phyloP scores from a whole-genome alignment of 2,797 vertebrate species.

The Cryptoblepharus egeriae region DNA sequence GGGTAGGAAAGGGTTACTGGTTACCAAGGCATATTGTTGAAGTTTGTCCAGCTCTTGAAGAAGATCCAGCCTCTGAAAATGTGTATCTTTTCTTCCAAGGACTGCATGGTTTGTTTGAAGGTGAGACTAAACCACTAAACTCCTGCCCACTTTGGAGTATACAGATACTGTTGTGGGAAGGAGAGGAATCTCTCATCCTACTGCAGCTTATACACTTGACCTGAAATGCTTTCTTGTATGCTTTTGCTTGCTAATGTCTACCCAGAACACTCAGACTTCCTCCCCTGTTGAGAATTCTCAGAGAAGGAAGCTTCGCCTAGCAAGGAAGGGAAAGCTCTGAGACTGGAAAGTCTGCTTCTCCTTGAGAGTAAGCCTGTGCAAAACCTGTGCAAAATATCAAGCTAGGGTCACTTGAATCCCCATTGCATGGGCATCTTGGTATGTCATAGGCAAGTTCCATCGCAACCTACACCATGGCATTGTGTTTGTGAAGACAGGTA shows the following conservation, averaged over 20 bases:
- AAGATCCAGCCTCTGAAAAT: not conserved
- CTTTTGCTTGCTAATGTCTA: not conserved
- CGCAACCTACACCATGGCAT: not conserved
- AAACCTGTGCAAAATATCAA: not conserved
- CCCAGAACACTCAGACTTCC: not conserved
- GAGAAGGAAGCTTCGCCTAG: not conserved
- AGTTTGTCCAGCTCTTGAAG: not conserved
- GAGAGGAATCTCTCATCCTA: too few species aligned
- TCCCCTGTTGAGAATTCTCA: not conserved
- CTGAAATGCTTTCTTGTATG: not conserved
- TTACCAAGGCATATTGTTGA: not conserved
- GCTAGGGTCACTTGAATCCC: not conserved
- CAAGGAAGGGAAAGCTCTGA: not conserved
- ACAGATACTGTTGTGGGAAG: not conserved
- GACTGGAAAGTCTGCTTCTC: not conserved
- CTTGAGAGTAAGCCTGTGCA: not conserved
- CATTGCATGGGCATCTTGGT: constrained; percentile 4
- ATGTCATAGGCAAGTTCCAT: constrained; percentile 39
- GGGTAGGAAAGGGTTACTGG: not conserved
- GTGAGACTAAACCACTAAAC: too few species aligned
- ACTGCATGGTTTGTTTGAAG: not conserved
- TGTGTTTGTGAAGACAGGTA: constrained; percentile 18
- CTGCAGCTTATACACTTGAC: not conserved
- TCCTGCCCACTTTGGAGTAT: not conserved
- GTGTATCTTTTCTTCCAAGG: not conserved